Conservation (phyloP, 2,113 vertebrate genomes). For the Fulmarus glacialis region DNA sequence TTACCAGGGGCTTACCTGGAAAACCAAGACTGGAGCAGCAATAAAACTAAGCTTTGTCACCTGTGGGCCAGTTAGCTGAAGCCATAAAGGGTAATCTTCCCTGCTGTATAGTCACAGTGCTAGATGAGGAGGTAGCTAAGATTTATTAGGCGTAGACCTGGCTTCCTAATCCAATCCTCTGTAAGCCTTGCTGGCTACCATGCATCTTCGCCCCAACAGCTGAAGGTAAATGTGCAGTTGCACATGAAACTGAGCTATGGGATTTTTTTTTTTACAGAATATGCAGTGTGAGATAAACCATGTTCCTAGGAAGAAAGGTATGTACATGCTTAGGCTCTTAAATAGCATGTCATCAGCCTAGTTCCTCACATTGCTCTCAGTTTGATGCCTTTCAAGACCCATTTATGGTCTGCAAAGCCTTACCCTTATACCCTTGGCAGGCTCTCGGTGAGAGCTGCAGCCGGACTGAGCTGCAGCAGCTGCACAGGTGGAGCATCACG, state of each 20-base stretch:
- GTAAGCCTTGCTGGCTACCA: not conserved
- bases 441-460: not conserved
- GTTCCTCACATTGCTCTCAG: not conserved
- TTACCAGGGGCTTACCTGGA: not conserved
- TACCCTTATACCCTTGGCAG: accelerated
- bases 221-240: not conserved
- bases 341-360: accelerated
- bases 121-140: not conserved
- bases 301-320: not conserved
- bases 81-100: not conserved
- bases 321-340: not conserved
- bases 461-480: not conserved
- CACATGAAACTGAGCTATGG: not conserved
- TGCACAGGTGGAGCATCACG: not conserved
- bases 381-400: not conserved
- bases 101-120: not conserved
- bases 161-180: not conserved
- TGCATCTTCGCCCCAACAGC: not conserved
- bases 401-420: not conserved
- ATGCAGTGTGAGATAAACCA: not conserved
- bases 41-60: not conserved
- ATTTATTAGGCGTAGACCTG: not conserved
- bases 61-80: not conserved
- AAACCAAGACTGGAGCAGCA: not conserved
- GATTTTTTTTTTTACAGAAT: not conserved